Conservation (phyloP, 1,140 invertebrate genomes). For the Cotesia typhae region DNA sequence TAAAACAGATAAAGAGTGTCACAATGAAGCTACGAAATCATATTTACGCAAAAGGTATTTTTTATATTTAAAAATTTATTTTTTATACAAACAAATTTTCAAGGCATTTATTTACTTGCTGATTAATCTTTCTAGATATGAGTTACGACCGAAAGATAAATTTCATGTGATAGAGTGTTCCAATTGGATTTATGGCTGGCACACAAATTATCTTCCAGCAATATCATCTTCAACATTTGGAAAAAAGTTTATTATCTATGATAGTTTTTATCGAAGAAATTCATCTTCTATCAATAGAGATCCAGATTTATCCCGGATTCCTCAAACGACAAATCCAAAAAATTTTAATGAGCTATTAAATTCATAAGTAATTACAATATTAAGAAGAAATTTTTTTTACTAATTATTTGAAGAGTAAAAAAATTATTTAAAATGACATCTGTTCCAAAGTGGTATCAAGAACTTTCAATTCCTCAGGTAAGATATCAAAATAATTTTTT, state of each 20-base stretch:
- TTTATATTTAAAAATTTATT: too few species aligned
- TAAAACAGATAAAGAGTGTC: conserved; percentile 42
- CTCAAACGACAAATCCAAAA: conserved; percentile 42
- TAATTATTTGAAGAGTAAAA: conserved; percentile 1
- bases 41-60: conserved; percentile 48
- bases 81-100: conserved; percentile 26
- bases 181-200: conserved; percentile 58
- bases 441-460: conserved; percentile 59
- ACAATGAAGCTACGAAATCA: conserved; percentile 44
- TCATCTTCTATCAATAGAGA: conserved; percentile 47
- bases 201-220: conserved; percentile 47
- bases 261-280: conserved; percentile 48
- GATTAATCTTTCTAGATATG: conserved; percentile 42
- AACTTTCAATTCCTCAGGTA: conserved; percentile 59
- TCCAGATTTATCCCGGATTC: conserved; percentile 46
- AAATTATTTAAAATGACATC: conserved; percentile 23
- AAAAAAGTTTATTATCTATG: conserved; percentile 41
- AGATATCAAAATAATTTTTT: conserved; percentile 10
- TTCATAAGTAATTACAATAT: too few species aligned
- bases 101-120: not conserved
- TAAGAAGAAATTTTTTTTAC: not conserved
- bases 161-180: conserved; percentile 54
- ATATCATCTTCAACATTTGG: conserved; percentile 39
- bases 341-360: conserved; percentile 35
- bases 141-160: conserved; percentile 51